Evolutionary conservation across 2,888 invertebrate species (phyloP).

Genomic region (Apocheima hispidaria): DNA sequence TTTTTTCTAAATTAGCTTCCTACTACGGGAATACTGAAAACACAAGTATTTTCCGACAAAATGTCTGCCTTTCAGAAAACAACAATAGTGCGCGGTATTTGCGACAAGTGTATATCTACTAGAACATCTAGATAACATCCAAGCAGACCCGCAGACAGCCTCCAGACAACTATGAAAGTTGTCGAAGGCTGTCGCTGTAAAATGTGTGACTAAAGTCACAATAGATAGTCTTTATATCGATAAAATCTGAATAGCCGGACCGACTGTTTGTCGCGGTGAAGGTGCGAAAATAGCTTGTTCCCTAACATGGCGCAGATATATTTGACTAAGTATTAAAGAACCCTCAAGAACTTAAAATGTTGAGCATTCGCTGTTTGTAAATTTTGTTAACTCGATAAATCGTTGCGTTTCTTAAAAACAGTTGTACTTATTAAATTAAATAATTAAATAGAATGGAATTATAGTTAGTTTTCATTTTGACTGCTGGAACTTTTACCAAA

Average conservation of each 20-base stretch:
- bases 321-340: neutral
- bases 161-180: conserved; percentile 53
- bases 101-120: conserved; percentile 8
- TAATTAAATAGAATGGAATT: too few relatives aligned
- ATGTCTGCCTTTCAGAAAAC: neutral
- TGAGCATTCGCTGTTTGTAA: too few relatives aligned
- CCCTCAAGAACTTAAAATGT: neutral
- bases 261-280: conserved; percentile 32
- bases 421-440: too few relatives aligned
- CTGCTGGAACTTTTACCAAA: neutral
- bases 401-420: too few relatives aligned
- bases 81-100: neutral
- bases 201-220: conserved; percentile 66
- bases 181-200: conserved; percentile 55
- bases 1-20: too few relatives aligned
- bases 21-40: too few relatives aligned
- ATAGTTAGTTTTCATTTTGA: too few relatives aligned
- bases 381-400: too few relatives aligned
- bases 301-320: neutral
- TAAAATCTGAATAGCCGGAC: conserved; percentile 74
- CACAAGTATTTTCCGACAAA: neutral
- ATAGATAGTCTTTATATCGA: conserved; percentile 70
- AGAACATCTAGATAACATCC: conserved; percentile 22
- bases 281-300: conserved; percentile 1
- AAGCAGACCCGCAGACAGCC: conserved; percentile 25